Evolutionary conservation across 1,140 invertebrate genomes (phyloP).

Genomic region (Chironomus tepperi): DNA sequence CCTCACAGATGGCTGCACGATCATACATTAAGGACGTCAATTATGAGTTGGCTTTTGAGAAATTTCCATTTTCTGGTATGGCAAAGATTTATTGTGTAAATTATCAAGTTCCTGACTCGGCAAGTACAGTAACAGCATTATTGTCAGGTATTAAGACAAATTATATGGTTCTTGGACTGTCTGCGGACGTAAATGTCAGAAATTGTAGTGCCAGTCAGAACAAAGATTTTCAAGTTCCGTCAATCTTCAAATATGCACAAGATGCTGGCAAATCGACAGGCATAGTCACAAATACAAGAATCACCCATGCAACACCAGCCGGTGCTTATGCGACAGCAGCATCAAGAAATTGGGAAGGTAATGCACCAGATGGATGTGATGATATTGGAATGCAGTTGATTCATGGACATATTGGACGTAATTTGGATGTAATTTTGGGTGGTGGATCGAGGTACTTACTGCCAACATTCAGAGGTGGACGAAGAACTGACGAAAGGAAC

Average conservation of each 20-base stretch:
- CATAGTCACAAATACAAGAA: conserved; percentile 57
- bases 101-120: conserved; percentile 66
- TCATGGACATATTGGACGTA: conserved; percentile 47
- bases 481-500: conserved; percentile 16
- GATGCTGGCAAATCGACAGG: conserved; percentile 42
- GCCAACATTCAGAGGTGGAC: conserved; percentile 31
- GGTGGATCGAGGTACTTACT: conserved; percentile 44
- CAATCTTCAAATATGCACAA: conserved; percentile 24
- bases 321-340: conserved; percentile 55
- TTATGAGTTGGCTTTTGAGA: conserved; percentile 53
- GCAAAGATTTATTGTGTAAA: conserved; percentile 74
- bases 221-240: neutral
- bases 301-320: conserved; percentile 74
- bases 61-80: conserved; percentile 56
- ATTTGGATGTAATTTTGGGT: conserved; percentile 44
- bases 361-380: conserved; percentile 41
- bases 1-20: conserved; percentile 60
- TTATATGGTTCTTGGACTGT: conserved; percentile 58
- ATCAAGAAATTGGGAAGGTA: neutral
- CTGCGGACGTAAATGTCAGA: conserved; percentile 43
- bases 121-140: conserved; percentile 63
- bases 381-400: conserved; percentile 64
- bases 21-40: conserved; percentile 51
- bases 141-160: conserved; percentile 70
- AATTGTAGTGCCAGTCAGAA: conserved; percentile 37